Conservation (phyloP, 2,113 vertebrate species). For the Nyctibius bracteatus region DNA sequence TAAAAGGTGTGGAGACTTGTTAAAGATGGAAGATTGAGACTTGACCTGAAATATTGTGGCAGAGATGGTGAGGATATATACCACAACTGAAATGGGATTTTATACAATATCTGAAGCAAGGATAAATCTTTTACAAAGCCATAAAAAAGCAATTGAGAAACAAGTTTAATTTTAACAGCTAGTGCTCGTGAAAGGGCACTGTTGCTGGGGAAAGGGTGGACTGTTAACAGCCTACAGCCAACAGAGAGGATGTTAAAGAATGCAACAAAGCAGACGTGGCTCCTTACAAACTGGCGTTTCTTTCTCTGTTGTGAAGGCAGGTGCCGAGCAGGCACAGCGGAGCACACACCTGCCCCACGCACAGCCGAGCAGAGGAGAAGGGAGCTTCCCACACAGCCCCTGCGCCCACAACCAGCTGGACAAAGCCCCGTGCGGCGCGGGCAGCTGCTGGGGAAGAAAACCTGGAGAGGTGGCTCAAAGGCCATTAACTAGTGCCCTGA, state of each 20-base stretch:
- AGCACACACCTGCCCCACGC: background rate
- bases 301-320: background rate
- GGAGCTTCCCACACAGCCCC: background rate
- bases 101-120: background rate
- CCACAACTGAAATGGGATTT: conserved; percentile 5
- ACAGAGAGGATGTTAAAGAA: background rate
- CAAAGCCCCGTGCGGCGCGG: background rate
- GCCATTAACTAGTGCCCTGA: background rate
- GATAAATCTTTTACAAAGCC: conserved; percentile 30
- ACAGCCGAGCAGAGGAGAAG: accelerated
- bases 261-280: background rate
- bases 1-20: background rate
- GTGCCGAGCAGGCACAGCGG: accelerated
- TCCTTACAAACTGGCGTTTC: background rate
- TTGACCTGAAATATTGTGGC: background rate
- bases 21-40: conserved; percentile 26
- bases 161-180: background rate
- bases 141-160: conserved; percentile 9
- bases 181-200: background rate
- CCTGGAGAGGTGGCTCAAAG: background rate
- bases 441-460: background rate
- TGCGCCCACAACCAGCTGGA: background rate
- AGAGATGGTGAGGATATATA: background rate
- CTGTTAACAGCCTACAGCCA: background rate
- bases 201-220: background rate